A percentile compares a stretch with the other conserved stretches of the same genome.
phyloP scores from a whole-genome alignment of 2,113 vertebrate genomes.

The Chionomys nivalis region DNA sequence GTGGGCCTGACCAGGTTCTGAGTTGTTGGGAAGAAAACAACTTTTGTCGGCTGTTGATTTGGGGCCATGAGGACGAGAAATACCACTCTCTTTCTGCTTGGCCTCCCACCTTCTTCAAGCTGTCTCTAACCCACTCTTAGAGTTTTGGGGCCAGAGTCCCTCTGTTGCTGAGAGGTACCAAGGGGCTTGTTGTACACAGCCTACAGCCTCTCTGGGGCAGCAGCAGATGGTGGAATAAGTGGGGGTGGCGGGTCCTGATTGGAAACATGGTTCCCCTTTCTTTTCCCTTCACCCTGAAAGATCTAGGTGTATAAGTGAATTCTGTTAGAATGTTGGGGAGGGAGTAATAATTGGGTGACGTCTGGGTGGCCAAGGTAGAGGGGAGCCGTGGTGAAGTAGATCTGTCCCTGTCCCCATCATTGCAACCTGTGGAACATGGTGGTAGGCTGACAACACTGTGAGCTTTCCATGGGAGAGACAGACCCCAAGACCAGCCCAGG shows the following conservation, averaged over 20 bases:
- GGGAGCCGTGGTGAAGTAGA: not conserved
- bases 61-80: not conserved
- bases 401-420: not conserved
- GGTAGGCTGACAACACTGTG: not conserved
- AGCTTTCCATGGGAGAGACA: not conserved
- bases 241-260: not conserved
- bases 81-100: not conserved
- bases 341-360: not conserved
- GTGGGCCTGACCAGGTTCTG: not conserved
- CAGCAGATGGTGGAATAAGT: constrained; percentile 58
- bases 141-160: not conserved
- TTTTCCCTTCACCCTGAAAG: constrained; percentile 6
- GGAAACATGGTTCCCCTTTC: not conserved
- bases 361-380: not conserved
- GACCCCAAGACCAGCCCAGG: not conserved
- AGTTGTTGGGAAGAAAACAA: not conserved
- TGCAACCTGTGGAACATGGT: not conserved
- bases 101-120: not conserved
- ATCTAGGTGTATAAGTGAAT: not conserved
- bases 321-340: not conserved
- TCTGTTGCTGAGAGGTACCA: not conserved
- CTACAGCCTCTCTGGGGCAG: not conserved
- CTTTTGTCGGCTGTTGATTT: not conserved
- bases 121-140: not conserved
- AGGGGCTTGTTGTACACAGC: not conserved